These are phyloP conservation scores for Melanostigma gelatinosum DNA, from an alignment of 2,113 vertebrate genomes.

Conservation along the genomic window DNA sequence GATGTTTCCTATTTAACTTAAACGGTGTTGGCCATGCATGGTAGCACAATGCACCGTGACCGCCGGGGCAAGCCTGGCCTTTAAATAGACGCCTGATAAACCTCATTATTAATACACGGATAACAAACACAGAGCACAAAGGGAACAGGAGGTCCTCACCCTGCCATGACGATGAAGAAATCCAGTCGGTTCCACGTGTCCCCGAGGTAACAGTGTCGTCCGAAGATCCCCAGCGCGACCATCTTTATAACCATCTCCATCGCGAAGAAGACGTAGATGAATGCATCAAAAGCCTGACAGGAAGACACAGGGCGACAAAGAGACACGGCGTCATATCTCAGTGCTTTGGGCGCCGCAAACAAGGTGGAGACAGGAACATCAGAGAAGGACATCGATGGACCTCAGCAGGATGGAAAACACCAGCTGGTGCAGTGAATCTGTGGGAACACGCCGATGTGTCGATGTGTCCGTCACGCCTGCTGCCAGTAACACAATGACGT, in stretches of 20 bases:
- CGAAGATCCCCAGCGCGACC: conserved; percentile 97
- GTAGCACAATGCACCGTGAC: not conserved
- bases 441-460: not conserved
- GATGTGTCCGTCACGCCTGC: not conserved
- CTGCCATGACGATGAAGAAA: conserved; percentile 99
- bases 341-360: not conserved
- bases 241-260: conserved; percentile 99
- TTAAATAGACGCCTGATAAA: conserved; percentile 30
- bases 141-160: conserved; percentile 80
- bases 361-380: not conserved
- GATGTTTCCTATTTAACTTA: conserved; percentile 43
- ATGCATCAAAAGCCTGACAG: conserved; percentile 80
- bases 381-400: not conserved
- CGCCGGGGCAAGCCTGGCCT: not conserved
- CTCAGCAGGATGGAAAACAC: not conserved
- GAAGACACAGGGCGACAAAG: not conserved
- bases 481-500: not conserved
- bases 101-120: conserved; percentile 13
- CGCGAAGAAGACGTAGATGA: conserved; percentile 91
- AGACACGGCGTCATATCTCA: conserved; percentile 7
- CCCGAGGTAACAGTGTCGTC: conserved; percentile 94
- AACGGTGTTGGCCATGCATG: conserved; percentile 12
- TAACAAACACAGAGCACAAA: not conserved
- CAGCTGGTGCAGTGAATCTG: not conserved
- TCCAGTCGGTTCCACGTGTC: conserved; percentile 98